Base-by-base conservation (phyloP, 1,140 invertebrate genomes). In the Steinernema khuongi region DNA sequence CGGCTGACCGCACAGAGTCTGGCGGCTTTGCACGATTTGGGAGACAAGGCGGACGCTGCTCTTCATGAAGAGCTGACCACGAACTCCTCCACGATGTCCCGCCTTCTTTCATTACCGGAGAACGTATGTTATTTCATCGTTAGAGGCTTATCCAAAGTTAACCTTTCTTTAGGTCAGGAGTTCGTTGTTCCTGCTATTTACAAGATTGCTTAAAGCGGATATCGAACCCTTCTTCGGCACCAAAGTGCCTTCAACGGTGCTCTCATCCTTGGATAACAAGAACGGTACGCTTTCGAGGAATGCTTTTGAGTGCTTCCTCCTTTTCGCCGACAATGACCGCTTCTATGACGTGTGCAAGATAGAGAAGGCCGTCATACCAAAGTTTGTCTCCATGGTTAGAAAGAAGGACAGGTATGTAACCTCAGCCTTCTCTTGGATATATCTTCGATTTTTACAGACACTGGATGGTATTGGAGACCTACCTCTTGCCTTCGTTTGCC, bases 331-430 rank as follows among this genome's bases (percentile, higher is more conserved):
- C 7, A 68, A 7, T n/a, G 67, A 68, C 26, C 32, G 18, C 11
- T 68, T 31, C 32, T 68, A 31, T 31, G 14, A 68, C 22, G 22
- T n/a, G 28, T 14, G 22, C 32, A 33, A 67, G 29, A 14, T 68
- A 2, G 67, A 68, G 22, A 68, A 68, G 67, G 67, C 67, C 18
- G 32, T 68, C 4, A 33, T 68, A 31, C 67, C 67, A 22, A 68
- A 68, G 22, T 31, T 68, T 30, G 67, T 68, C 2, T 14, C 29
- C 4, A 68, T 68, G 29, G n/a, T 68, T 31, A 68, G 67, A 31
- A 68, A 22, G 50, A 60, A 60, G 50, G 50, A 60, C 26, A 60
- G 22, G 50, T 60, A 60, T 26, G 50, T 41, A n/a, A 11, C 7
- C 36, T n/a, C n/a, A 41, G n/a, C 36, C 7, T 11, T 41, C 7